Base-by-base conservation (phyloP, 2,888 invertebrate species). In the Oscheius sp. region DNA sequence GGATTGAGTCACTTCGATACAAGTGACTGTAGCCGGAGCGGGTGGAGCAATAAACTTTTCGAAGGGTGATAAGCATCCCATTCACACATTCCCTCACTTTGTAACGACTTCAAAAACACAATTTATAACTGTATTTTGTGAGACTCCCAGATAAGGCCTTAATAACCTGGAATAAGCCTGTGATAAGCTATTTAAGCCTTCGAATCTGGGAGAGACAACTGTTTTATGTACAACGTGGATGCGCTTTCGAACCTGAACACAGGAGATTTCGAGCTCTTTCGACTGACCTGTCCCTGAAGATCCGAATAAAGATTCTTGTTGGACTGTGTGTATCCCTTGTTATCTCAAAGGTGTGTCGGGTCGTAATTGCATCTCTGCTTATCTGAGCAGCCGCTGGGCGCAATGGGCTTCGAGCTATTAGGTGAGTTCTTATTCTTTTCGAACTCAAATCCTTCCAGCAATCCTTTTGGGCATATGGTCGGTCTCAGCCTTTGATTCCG, bases 401-500 rank as follows among this genome's bases (percentile, higher is more conserved):
- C 52, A 17, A 61, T 61, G 61, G 31, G 27, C 33, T 33, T 33
- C 61, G 34, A 17, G 55, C 55, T 55, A n/a, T 61, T 61, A n/a
- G 61, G 61, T 61, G 45, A 45, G 61, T 45, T 34, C 31, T 17
- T 15, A 29, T 27, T 29, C 3, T 53, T 3, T 53, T n/a, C 4
- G 25, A 23, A 27, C 52, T 6, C 8, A 33, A 23, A 17, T 37
- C 23, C 29, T 45, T 15, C 39, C 31, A 64, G 45, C 25, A 23
- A 17, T 45, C 20, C 57, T 68, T 68, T n/a, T 61, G 68, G 29
- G 20, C 29, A n/a, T n/a, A n/a, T n/a, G n/a, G n/a, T n/a, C n/a
- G n/a, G n/a, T n/a, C n/a, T n/a, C n/a, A n/a, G n/a, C n/a, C n/a
- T 46, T 20, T 42, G 78, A 78, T 55, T 70, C 65, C 31, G 78